Evolutionary conservation across 2,888 invertebrate species (phyloP).

Genomic region (Heliconius sara): DNA sequence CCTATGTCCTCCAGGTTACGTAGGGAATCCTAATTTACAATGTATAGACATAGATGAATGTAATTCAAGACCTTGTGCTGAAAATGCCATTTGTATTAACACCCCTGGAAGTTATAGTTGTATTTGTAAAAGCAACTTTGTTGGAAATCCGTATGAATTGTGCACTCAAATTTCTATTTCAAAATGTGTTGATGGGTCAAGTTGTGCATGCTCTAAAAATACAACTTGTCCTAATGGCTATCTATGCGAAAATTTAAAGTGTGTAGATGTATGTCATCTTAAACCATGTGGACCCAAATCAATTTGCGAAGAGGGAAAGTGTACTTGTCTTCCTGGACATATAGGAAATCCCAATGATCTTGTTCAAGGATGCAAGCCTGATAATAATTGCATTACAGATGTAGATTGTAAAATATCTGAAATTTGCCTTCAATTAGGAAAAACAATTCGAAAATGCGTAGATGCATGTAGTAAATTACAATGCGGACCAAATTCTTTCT

Average conservation of each 20-base stretch:
- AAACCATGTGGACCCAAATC: constrained; percentile 92
- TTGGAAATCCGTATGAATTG: constrained; percentile 94
- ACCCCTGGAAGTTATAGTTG: constrained; percentile 95
- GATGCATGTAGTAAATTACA: constrained; percentile 94
- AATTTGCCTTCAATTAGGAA: constrained; percentile 94
- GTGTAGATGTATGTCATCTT: constrained; percentile 90
- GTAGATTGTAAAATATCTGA: constrained; percentile 92
- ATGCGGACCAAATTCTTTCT: constrained; percentile 95
- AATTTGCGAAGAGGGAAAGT: constrained; percentile 90
- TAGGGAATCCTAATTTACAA: constrained; percentile 93
- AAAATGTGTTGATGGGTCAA: constrained; percentile 87
- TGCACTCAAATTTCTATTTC: constrained; percentile 89
- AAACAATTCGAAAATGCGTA: constrained; percentile 91
- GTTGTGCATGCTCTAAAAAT: constrained; percentile 88
- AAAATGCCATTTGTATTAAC: constrained; percentile 95
- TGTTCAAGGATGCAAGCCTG: constrained; percentile 87
- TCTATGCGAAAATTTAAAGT: constrained; percentile 88
- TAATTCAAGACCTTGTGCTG: constrained; percentile 89
- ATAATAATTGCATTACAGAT: constrained; percentile 91
- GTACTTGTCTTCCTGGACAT: constrained; percentile 91
- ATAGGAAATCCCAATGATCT: constrained; percentile 89
- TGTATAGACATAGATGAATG: constrained; percentile 95
- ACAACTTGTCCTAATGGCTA: constrained; percentile 91
- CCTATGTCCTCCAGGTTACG: constrained; percentile 91
- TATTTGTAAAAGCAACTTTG: constrained; percentile 91